Conservation (phyloP, 2,888 invertebrate species). For the Drepanosiphum platanoidis region DNA sequence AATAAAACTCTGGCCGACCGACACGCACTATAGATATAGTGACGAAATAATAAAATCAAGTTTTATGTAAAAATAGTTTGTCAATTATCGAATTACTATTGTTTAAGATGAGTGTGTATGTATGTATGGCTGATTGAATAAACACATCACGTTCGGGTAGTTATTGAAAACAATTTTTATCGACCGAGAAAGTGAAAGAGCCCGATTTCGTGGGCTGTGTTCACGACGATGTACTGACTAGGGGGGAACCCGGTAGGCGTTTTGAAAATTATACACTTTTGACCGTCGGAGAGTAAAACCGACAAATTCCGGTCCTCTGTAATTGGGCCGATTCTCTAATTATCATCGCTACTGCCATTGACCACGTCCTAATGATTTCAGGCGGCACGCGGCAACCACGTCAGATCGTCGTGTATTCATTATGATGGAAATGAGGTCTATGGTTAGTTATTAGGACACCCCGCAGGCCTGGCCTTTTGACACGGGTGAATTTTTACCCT, state of each 20-base stretch:
- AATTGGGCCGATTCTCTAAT: constrained; percentile 51
- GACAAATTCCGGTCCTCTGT: constrained; percentile 29
- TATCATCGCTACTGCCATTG: constrained; percentile 20
- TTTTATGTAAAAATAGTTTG: neutral
- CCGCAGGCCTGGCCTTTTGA: constrained; percentile 46
- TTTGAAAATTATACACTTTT: constrained; percentile 21
- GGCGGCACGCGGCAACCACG: constrained; percentile 36
- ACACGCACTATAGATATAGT: neutral
- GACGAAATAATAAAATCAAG: neutral
- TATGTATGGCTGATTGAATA: no score
- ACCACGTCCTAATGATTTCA: constrained; percentile 41
- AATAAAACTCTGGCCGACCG: neutral
- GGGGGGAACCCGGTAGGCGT: neutral
- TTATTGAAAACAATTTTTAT: neutral
- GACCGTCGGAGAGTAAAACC: neutral
- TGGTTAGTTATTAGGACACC: constrained; percentile 51
- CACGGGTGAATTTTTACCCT: constrained; percentile 49
- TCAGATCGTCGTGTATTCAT: constrained; percentile 40
- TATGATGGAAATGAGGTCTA: constrained; percentile 54
- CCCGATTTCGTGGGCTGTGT: neutral
- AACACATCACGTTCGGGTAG: neutral
- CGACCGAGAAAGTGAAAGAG: no score
- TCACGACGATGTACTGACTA: neutral
- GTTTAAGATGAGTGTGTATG: no score
- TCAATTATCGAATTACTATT: neutral